Conservation (phyloP, 2,888 invertebrate genomes). For the Tetrapedia diversipes region DNA sequence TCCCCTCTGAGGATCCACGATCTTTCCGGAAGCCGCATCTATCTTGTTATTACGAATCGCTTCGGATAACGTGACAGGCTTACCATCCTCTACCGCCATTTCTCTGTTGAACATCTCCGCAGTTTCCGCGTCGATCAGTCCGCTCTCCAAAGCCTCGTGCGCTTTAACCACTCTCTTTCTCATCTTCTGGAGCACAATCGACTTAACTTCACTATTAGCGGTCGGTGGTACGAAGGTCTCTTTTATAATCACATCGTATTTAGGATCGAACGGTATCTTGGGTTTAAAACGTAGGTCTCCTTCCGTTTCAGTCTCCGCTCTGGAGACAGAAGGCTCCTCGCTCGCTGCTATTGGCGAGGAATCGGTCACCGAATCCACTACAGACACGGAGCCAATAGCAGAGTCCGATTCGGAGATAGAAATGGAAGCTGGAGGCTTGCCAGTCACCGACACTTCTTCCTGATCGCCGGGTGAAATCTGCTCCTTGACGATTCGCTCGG, state of each 20-base stretch:
- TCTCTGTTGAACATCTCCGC: constrained; percentile 88
- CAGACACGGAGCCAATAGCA: constrained; percentile 28
- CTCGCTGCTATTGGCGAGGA: constrained; percentile 29
- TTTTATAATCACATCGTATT: constrained; percentile 87
- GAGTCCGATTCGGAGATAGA: constrained; percentile 36
- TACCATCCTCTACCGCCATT: constrained; percentile 86
- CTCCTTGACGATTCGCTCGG: neutral
- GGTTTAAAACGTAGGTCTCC: constrained; percentile 85
- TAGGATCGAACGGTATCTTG: constrained; percentile 86
- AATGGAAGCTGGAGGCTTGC: constrained; percentile 25
- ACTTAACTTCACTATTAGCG: constrained; percentile 84
- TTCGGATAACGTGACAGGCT: constrained; percentile 88
- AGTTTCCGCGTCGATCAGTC: constrained; percentile 91
- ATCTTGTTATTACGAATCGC: constrained; percentile 89
- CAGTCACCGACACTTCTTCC: constrained; percentile 1
- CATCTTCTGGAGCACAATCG: constrained; percentile 90
- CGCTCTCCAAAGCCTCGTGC: constrained; percentile 90
- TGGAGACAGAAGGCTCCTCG: constrained; percentile 29
- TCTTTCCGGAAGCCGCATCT: constrained; percentile 89
- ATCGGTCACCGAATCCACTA: constrained; percentile 32
- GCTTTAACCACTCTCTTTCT: constrained; percentile 90
- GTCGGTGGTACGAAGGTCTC: constrained; percentile 85
- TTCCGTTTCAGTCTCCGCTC: constrained; percentile 22
- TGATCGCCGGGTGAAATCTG: constrained; percentile 8
- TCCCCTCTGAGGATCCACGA: constrained; percentile 93